Base-by-base conservation (phyloP, 2,797 vertebrate species). In the Phrynocephalus vlangalii region DNA sequence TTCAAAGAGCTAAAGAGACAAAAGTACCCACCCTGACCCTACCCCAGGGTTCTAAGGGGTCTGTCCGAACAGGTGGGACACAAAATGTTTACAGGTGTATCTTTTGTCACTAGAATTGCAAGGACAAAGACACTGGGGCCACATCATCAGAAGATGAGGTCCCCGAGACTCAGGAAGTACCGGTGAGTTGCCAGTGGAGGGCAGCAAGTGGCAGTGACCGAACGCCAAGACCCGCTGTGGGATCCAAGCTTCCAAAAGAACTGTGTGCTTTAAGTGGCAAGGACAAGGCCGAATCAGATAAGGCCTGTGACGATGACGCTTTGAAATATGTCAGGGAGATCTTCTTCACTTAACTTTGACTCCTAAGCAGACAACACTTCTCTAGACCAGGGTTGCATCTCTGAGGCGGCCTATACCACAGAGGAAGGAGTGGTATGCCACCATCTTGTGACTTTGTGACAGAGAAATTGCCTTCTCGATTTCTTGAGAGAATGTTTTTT, bases 281-380 rank as follows among this genome's bases (percentile, higher is more conserved):
- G 4, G 26, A 89, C 66, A 66, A 50, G 56, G 33, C 86, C 1
- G 88, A 33, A 60, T 6, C 52, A 0, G 73, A 88, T 33, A 79
- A 56, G 56, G 89, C 95, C 10, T 92, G 94, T 0, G 52, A 76
- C 18, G 9, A 91, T 0, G 96, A 97, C 22, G 90, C 22, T 3
- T 86, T 97, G 83, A 97, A 96, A 89, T 97, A 95, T 0, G 96
- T 97, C 83, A 90, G 95, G 78, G 97, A 97, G 91, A 97, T 97
- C 33, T 97, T 97, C 86, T 97, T 97, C 91, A 95, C 93, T 76
- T 97, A n/a, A 94, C 3, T 1, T 38, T 66, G n/a, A 71, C 18
- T 24, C 70, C 8, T 56, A 56, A 78, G 44, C 50, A 38, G 22
- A 67, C n/a, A 66, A 72, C 18, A n/a, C 79, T 86, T 80, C 26